phyloP scores from a whole-genome alignment of 2,113 vertebrate species.

The Gambusia affinis region DNA sequence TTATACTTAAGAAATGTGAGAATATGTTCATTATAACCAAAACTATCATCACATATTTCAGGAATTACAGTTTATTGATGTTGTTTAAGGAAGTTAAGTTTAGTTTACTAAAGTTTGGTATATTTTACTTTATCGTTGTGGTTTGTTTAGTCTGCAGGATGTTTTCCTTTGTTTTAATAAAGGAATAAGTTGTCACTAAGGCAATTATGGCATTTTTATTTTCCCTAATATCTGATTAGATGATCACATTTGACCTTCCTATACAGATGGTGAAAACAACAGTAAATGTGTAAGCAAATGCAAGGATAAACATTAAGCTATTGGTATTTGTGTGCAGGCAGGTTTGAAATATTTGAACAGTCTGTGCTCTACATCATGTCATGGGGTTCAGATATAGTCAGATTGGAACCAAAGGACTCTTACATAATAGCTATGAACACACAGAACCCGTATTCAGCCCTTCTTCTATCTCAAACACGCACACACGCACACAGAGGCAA shows the following conservation, averaged over 20 bases:
- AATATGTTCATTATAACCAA: background rate
- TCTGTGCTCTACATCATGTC: conserved; percentile 39
- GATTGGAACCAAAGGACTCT: conserved; percentile 37
- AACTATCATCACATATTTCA: background rate
- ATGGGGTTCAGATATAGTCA: conserved; percentile 48
- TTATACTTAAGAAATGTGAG: too few relatives aligned
- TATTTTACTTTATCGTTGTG: background rate
- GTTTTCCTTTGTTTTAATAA: background rate
- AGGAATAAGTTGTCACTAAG: too few relatives aligned
- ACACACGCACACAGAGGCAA: background rate
- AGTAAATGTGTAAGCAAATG: background rate
- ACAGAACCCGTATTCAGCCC: conserved; percentile 9
- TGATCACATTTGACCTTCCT: background rate
- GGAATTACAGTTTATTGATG: background rate
- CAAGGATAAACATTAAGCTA: background rate
- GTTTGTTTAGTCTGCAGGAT: background rate
- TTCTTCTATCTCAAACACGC: background rate
- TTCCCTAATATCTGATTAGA: background rate
- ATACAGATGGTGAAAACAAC: background rate
- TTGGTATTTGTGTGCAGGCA: background rate
- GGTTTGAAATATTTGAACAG: conserved; percentile 22
- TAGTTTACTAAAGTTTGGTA: background rate
- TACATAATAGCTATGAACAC: conserved; percentile 44
- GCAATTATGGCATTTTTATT: background rate
- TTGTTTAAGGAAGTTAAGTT: too few relatives aligned